phyloP scores from a whole-genome alignment of 2,888 invertebrate genomes.

The Lottia scabra region DNA sequence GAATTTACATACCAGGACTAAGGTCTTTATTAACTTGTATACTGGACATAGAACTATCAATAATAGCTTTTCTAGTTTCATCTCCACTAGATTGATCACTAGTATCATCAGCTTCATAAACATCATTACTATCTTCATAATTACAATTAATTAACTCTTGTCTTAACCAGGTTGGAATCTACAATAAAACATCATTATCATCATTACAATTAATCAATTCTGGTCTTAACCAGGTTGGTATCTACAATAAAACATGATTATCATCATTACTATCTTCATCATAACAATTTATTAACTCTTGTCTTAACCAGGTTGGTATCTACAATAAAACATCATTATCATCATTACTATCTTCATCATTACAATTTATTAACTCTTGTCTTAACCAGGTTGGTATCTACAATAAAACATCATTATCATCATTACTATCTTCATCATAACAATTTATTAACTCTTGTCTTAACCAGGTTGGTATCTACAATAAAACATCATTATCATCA shows the following conservation, averaged over 20 bases:
- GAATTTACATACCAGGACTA: constrained; percentile 30
- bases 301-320: constrained; percentile 64
- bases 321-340: constrained; percentile 15
- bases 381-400: too few relatives aligned
- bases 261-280: too few relatives aligned
- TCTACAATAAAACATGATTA: too few relatives aligned
- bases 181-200: neutral
- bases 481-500: too few relatives aligned
- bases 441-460: constrained; percentile 51
- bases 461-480: constrained; percentile 65
- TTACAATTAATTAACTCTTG: constrained; percentile 52
- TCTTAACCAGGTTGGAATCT: constrained; percentile 65
- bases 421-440: constrained; percentile 13
- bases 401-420: too few relatives aligned
- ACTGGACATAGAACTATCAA: constrained; percentile 61
- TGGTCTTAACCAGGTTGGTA: constrained; percentile 14
- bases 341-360: constrained; percentile 33
- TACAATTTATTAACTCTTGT: too few relatives aligned
- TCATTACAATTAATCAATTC: constrained; percentile 30
- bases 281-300: too few relatives aligned
- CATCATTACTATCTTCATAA: constrained; percentile 47
- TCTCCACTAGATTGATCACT: constrained; percentile 49
- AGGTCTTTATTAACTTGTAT: constrained; percentile 61
- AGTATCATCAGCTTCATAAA: constrained; percentile 53
- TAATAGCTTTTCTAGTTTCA: constrained; percentile 15